Percentiles rank a stretch among this genome's conserved stretches.
Conservation (phyloP, 2,888 invertebrate genomes). For the Trissoscelio sp. region DNA sequence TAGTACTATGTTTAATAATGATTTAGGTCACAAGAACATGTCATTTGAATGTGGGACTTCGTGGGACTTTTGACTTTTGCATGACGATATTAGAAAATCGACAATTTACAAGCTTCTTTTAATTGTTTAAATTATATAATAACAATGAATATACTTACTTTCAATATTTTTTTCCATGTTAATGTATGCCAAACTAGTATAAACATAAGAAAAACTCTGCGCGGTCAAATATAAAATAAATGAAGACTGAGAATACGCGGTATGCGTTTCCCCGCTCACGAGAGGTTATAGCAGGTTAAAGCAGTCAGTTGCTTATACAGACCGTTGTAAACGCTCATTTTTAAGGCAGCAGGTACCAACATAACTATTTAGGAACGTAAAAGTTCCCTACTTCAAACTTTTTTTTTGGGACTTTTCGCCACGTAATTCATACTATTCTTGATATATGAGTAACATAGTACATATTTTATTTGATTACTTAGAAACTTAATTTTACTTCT, state of each 20-base stretch:
- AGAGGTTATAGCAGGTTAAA: not conserved
- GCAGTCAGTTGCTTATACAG: not conserved
- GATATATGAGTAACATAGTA: too few species aligned
- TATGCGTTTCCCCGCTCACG: not conserved
- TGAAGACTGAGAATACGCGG: not conserved
- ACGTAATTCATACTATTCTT: too few species aligned
- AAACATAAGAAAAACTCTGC: not conserved
- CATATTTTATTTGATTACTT: too few species aligned
- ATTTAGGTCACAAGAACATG: not conserved
- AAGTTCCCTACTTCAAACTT: not conserved
- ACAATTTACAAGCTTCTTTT: not conserved
- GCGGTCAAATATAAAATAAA: not conserved
- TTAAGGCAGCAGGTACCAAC: constrained; percentile 2
- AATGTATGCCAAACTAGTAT: not conserved
- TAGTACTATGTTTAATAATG: not conserved
- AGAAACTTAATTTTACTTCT: too few species aligned
- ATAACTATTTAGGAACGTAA: not conserved
- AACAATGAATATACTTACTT: not conserved
- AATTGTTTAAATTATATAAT: not conserved
- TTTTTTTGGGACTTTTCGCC: constrained; percentile 3
- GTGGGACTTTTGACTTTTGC: not conserved
- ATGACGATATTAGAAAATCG: not conserved
- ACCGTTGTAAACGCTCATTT: not conserved
- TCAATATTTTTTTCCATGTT: not conserved
- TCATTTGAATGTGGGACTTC: not conserved